Evolutionary conservation across 2,888 invertebrate genomes (phyloP).

Genomic region (Rhopalosiphum nymphaeae): DNA sequence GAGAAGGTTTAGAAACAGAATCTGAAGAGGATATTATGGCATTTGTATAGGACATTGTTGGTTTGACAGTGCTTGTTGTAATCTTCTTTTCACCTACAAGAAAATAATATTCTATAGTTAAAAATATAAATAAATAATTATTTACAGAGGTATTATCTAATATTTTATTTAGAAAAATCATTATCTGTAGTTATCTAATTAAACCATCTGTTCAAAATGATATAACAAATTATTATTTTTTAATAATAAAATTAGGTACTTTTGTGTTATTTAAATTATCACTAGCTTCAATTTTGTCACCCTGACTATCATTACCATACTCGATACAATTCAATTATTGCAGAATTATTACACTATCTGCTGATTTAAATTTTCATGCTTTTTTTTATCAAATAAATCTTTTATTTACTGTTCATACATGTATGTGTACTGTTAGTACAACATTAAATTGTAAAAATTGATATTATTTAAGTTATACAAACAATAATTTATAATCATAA

Average conservation of each 20-base stretch:
- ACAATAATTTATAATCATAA: no score
- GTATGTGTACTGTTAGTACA: no score
- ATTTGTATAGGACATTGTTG: constrained; percentile 75
- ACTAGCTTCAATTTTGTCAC: background rate
- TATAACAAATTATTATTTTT: background rate
- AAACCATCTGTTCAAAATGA: background rate
- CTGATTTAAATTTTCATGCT: no score
- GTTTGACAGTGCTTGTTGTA: constrained; percentile 70
- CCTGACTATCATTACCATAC: background rate
- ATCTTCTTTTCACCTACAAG: constrained; percentile 66
- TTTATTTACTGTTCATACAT: no score
- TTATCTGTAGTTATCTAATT: background rate
- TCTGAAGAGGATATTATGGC: constrained; percentile 73
- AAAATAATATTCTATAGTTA: background rate
- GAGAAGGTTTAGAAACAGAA: constrained; percentile 68
- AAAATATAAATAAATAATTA: background rate
- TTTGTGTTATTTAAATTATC: no score
- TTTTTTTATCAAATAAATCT: no score
- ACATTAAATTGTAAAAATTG: no score
- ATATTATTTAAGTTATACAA: no score
- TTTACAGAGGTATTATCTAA: background rate
- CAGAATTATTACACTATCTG: no score
- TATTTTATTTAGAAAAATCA: background rate
- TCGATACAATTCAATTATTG: background rate
- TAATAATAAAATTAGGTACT: background rate